phyloP scores from a whole-genome alignment of 2,888 invertebrate genomes.

The Dasysyrphus tricinctus region DNA sequence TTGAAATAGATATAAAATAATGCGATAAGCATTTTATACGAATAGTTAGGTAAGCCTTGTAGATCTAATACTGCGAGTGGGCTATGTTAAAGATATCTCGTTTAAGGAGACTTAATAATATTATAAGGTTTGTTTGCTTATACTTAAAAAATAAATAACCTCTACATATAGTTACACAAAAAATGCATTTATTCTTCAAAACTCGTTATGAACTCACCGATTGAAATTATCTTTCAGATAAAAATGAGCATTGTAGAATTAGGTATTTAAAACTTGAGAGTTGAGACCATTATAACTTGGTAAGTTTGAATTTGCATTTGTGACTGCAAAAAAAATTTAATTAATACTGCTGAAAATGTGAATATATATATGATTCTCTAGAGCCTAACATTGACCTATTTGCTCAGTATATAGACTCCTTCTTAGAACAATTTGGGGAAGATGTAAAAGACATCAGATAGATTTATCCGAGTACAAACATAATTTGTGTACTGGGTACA shows the following conservation, averaged over 20 bases:
- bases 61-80: slow-evolving; percentile 29
- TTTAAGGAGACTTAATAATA: slow-evolving; percentile 12
- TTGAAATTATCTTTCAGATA: neutral
- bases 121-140: neutral
- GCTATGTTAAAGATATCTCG: slow-evolving; percentile 20
- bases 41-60: slow-evolving; percentile 19
- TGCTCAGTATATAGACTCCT: too few species aligned
- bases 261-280: neutral
- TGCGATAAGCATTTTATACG: slow-evolving; percentile 13
- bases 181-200: neutral
- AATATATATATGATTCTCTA: too few species aligned
- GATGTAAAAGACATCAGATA: too few species aligned
- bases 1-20: slow-evolving; percentile 41
- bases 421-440: too few species aligned
- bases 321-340: too few species aligned
- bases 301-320: too few species aligned
- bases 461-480: too few species aligned
- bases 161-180: neutral
- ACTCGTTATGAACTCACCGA: neutral
- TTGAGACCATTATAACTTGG: neutral
- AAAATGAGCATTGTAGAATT: neutral
- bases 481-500: too few species aligned
- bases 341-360: too few species aligned
- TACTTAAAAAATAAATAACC: neutral
- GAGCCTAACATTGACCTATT: too few species aligned